A percentile compares a stretch with the other conserved stretches of the same genome.
Conservation (phyloP, 2,888 invertebrate species). For the Athrips mouffetella region DNA sequence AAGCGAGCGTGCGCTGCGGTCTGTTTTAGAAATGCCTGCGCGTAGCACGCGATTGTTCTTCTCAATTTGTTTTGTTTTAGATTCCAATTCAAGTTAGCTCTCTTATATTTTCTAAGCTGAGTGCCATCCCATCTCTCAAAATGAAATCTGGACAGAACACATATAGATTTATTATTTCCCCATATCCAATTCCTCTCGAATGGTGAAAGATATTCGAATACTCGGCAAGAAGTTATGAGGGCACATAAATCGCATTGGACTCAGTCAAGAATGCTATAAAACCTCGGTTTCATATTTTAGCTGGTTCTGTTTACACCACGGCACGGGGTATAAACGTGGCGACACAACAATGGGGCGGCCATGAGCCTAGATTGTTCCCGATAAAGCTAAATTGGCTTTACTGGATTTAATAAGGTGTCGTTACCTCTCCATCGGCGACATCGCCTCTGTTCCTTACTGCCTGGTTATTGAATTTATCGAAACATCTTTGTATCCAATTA, state of each 20-base stretch:
- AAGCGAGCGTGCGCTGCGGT: conserved; percentile 33
- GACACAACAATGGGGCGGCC: conserved; percentile 65
- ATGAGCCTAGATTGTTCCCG: conserved; percentile 55
- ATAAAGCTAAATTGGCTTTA: conserved; percentile 65
- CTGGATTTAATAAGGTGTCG: conserved; percentile 50
- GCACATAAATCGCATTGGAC: conserved; percentile 36
- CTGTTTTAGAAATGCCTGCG: conserved; percentile 54
- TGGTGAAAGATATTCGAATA: conserved; percentile 17
- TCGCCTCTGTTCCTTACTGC: conserved; percentile 33
- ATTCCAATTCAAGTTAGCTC: no score
- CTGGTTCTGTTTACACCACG: conserved; percentile 57
- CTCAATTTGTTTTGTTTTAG: background rate
- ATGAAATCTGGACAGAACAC: background rate
- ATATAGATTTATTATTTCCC: conserved; percentile 3
- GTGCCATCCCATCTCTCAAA: background rate
- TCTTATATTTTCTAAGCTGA: no score
- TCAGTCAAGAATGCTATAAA: conserved; percentile 57
- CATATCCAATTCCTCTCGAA: background rate
- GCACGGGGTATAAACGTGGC: conserved; percentile 46
- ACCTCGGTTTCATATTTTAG: conserved; percentile 51
- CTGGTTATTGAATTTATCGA: conserved; percentile 26
- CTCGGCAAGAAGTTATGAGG: conserved; percentile 32
- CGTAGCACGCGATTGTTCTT: conserved; percentile 45
- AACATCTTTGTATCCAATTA: conserved; percentile 17
- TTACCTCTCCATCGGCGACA: conserved; percentile 43